phyloP scores from a whole-genome alignment of 2,888 invertebrate species.

The Magallana nippona region DNA sequence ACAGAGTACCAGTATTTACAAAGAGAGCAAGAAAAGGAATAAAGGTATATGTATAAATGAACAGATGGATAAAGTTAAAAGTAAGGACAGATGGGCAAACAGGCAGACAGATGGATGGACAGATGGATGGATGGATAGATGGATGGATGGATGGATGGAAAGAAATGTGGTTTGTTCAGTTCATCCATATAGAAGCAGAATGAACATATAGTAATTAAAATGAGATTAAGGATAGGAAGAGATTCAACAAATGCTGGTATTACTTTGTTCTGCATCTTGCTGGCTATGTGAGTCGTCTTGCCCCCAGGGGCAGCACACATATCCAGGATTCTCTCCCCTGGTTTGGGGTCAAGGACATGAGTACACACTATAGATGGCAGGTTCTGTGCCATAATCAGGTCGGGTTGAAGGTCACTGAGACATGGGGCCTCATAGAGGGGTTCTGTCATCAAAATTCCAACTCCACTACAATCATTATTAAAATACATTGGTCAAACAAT shows the following conservation, averaged over 20 bases:
- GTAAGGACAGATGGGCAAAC: too few species aligned
- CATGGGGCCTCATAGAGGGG: conserved; percentile 87
- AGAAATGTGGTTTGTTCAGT: too few species aligned
- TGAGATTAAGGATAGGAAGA: not conserved
- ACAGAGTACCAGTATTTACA: too few species aligned
- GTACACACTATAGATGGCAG: conserved; percentile 91
- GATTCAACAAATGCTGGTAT: too few species aligned
- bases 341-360: conserved; percentile 82
- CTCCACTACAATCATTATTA: conserved; percentile 81
- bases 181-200: too few species aligned
- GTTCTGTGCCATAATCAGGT: conserved; percentile 88
- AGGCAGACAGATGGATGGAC: too few species aligned
- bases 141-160: too few species aligned
- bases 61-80: too few species aligned
- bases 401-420: conserved; percentile 82
- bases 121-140: too few species aligned
- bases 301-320: conserved; percentile 82
- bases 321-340: conserved; percentile 79
- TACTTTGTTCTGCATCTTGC: conserved; percentile 51
- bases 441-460: conserved; percentile 87
- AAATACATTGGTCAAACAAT: not conserved
- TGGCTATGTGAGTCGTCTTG: conserved; percentile 80
- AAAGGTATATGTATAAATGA: too few species aligned
- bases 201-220: too few species aligned
- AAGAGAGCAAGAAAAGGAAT: too few species aligned